Conservation (phyloP, 2,113 vertebrate genomes). For the Tragelaphus imberbis region DNA sequence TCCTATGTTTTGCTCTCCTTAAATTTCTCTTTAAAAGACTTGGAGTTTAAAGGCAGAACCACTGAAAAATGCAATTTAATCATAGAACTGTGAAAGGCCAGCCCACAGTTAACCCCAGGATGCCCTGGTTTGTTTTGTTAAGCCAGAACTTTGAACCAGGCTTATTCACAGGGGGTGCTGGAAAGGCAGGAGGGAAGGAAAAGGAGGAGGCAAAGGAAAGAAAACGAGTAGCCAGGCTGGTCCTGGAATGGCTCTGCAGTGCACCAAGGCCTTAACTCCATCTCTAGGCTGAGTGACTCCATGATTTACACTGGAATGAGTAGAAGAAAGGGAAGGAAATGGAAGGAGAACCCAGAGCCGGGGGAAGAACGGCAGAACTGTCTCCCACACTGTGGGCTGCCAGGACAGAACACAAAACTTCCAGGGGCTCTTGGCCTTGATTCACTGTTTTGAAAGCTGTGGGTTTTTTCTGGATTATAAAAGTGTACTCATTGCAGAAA, state of each 20-base stretch:
- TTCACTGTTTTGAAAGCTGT: background rate
- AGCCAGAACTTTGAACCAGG: slow-evolving; percentile 29
- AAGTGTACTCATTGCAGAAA: background rate
- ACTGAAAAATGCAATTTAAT: slow-evolving; percentile 70
- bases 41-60: slow-evolving; percentile 68
- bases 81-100: slow-evolving; percentile 65
- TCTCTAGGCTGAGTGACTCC: background rate
- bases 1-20: slow-evolving; percentile 71
- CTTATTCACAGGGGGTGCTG: background rate
- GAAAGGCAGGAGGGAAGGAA: background rate
- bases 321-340: background rate
- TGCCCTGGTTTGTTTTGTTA: slow-evolving; percentile 57
- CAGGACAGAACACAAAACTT: background rate
- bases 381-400: background rate
- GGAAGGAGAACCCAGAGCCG: background rate
- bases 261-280: background rate
- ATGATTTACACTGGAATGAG: background rate
- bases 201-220: background rate
- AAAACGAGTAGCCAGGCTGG: background rate
- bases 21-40: slow-evolving; percentile 65
- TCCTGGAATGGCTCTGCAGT: background rate
- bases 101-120: slow-evolving; percentile 61
- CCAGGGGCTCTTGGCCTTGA: background rate
- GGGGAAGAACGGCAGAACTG: background rate
- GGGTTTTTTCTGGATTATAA: background rate